Base-by-base conservation (phyloP, 2,888 invertebrate genomes). In the Eupeodes latifasciatus region DNA sequence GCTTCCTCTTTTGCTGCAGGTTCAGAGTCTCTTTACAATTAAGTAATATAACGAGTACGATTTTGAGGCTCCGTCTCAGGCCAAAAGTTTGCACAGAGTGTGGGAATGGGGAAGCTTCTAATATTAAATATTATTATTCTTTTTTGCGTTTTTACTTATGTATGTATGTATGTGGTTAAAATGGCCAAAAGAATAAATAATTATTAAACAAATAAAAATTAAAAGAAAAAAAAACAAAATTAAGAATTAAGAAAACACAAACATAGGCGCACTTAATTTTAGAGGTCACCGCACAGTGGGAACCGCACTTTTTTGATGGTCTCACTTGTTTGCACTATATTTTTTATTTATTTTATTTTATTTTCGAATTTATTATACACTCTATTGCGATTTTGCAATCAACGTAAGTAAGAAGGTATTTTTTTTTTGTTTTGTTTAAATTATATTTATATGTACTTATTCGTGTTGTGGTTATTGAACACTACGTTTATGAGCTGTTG, bases 111-210 rank as follows among this genome's bases (percentile, higher is more conserved):
- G 71, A 36, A 51, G 36, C 55, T 69, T 76, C 49, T 59, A 12
- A 12, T 67, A 72, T 62, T 27, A 27, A 27, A 27, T 27, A 27
- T 40, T n/a, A 59, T 5, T 40, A 55, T 75, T 77, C 64, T 66
- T 80, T 55, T 67, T 57, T 55, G 49, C 55, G 62, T 82, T 53
- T 55, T 71, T 72, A 61, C 69, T 14, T 59, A 40, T 40, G 40
- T 49, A 19, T n/a, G n/a, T n/a, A n/a, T n/a, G n/a, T 19, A n/a
- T 59, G 34, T 75, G 36, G 10, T 79, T 82, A 66, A 59, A 75
- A 57, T 80, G 47, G 67, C 61, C 74, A 84, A 69, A 84, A 67
- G 84, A 88, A 81, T 80, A 84, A 88, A 87, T 80, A 87, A 79
- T 59, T 40, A 57, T 69, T 62, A 49, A 66, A 78, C 79, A 84